These are phyloP conservation scores for Parnassius mnemosyne DNA, from an alignment of 2,888 invertebrate genomes.

Conservation along the genomic window DNA sequence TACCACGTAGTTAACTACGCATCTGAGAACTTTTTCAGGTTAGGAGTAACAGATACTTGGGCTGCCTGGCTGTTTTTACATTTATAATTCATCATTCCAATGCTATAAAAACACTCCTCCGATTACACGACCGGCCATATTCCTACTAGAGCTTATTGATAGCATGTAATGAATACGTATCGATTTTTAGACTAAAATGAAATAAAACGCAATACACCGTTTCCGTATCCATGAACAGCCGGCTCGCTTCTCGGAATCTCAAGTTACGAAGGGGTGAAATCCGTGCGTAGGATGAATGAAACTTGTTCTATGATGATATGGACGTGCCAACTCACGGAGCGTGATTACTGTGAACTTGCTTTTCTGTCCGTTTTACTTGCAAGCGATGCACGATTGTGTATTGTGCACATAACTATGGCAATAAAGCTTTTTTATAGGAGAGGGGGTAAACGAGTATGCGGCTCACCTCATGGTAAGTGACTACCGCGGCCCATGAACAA, in stretches of 20 bases:
- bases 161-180: too few species aligned
- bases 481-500: too few species aligned
- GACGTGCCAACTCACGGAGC: neutral
- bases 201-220: neutral
- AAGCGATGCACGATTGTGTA: neutral
- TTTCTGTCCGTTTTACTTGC: constrained; percentile 1
- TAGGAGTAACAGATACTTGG: too few species aligned
- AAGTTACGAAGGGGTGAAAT: neutral
- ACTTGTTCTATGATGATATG: neutral
- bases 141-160: too few species aligned
- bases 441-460: too few species aligned
- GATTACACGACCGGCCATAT: too few species aligned
- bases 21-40: too few species aligned
- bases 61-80: too few species aligned
- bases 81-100: neutral
- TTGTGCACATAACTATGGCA: neutral
- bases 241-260: neutral
- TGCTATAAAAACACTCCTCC: neutral
- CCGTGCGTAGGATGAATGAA: constrained; percentile 1
- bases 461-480: too few species aligned
- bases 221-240: neutral
- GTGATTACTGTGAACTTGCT: constrained; percentile 2
- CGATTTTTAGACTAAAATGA: too few species aligned
- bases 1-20: too few species aligned
- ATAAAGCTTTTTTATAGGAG: too few species aligned